Conservation (phyloP, 2,797 vertebrate species). For the Poecilia wingei region DNA sequence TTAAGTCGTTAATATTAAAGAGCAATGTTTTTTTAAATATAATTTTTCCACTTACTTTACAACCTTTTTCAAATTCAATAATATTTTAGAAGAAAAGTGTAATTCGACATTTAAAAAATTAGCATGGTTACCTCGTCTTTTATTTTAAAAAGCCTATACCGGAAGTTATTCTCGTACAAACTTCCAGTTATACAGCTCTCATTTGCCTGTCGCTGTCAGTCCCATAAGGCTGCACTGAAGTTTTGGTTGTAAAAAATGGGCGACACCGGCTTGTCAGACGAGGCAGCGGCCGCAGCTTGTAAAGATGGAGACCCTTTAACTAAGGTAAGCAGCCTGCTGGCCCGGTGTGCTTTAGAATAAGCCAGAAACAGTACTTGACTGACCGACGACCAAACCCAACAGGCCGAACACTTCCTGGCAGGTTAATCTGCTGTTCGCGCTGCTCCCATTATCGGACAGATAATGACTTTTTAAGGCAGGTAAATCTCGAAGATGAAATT, state of each 20-base stretch:
- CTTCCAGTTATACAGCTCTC: neutral
- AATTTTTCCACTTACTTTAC: neutral
- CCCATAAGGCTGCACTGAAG: neutral
- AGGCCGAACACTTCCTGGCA: conserved; percentile 20
- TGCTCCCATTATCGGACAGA: conserved; percentile 38
- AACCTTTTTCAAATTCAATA: neutral
- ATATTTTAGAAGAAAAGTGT: neutral
- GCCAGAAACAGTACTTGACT: neutral
- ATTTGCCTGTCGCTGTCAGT: conserved; percentile 1
- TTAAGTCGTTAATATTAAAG: neutral
- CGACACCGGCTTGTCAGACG: conserved; percentile 78
- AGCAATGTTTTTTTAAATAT: neutral
- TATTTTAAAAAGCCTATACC: conserved; percentile 32
- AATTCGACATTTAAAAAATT: neutral
- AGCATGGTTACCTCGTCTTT: neutral
- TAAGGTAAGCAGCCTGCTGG: conserved; percentile 57
- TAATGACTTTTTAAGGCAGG: rapidly evolving
- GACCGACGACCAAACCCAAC: neutral
- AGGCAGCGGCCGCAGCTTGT: conserved; percentile 69
- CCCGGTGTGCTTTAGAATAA: rapidly evolving
- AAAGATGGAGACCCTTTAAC: conserved; percentile 78
- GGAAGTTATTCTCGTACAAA: conserved; percentile 15
- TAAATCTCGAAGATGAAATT: neutral
- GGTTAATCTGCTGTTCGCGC: neutral
- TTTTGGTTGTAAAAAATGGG: conserved; percentile 66